These are phyloP conservation scores for Hybognathus amarus DNA, from an alignment of 2,797 vertebrate species.

Conservation along the genomic window DNA sequence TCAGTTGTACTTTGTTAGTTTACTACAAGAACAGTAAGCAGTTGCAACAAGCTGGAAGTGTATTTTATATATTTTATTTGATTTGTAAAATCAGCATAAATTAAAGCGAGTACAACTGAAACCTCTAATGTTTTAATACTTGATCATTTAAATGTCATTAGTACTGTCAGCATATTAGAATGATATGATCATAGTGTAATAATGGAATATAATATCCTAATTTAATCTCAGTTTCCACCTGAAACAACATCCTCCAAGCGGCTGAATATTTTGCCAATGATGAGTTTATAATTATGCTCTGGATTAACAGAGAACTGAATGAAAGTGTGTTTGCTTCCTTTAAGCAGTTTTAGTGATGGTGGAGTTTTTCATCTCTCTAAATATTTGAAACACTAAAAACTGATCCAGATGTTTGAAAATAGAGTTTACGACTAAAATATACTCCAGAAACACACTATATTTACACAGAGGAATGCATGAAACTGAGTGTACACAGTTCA, in stretches of 20 bases:
- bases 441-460: background rate
- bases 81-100: background rate
- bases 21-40: background rate
- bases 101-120: background rate
- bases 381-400: slow-evolving; percentile 59
- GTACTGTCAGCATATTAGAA: no score
- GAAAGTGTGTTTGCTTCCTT: background rate
- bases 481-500: background rate
- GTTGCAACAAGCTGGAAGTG: background rate
- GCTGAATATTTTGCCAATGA: slow-evolving; percentile 2
- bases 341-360: background rate
- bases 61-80: no score
- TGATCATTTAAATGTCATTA: background rate
- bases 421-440: background rate
- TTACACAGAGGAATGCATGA: background rate
- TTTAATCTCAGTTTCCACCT: background rate
- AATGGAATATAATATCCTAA: background rate
- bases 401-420: slow-evolving; percentile 59
- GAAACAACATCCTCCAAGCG: slow-evolving; percentile 4
- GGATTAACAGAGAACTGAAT: no score
- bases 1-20: background rate
- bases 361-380: slow-evolving; percentile 48
- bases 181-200: background rate
- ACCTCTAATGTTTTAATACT: background rate
- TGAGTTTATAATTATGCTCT: slow-evolving; percentile 42